A percentile compares a stretch with the other conserved stretches of the same genome.
Evolutionary conservation across 2,797 vertebrate species (phyloP).

Genomic region (Myotis myotis): DNA sequence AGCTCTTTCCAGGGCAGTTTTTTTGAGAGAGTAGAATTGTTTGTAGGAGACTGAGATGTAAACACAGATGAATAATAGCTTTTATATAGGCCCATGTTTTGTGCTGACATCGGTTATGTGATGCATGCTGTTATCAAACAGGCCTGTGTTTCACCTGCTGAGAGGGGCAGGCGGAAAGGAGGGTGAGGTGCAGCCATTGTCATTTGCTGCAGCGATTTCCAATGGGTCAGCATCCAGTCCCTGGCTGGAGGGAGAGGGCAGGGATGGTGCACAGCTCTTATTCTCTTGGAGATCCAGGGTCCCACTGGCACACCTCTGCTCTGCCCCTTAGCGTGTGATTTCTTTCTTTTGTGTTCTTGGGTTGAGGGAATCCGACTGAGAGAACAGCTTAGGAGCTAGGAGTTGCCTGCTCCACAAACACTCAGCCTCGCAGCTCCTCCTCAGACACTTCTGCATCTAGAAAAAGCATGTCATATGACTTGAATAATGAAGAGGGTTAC

Average conservation of each 20-base stretch:
- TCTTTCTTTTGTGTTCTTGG: background rate
- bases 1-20: background rate
- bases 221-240: background rate
- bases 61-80: background rate
- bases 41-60: background rate
- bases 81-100: background rate
- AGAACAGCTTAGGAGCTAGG: background rate
- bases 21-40: background rate
- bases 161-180: background rate
- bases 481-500: background rate
- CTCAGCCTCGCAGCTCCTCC: background rate
- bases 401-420: background rate
- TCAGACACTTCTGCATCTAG: background rate
- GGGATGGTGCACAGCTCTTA: background rate
- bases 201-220: background rate
- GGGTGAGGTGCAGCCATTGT: too few relatives aligned
- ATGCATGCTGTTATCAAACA: background rate
- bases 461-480: background rate
- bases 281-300: background rate
- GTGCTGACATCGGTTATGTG: background rate
- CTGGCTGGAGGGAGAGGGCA: background rate
- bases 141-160: background rate
- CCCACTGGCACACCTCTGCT: too few relatives aligned
- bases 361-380: too few relatives aligned
- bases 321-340: background rate